Conservation (phyloP, 2,888 invertebrate genomes). For the Sarcophaga variegata region DNA sequence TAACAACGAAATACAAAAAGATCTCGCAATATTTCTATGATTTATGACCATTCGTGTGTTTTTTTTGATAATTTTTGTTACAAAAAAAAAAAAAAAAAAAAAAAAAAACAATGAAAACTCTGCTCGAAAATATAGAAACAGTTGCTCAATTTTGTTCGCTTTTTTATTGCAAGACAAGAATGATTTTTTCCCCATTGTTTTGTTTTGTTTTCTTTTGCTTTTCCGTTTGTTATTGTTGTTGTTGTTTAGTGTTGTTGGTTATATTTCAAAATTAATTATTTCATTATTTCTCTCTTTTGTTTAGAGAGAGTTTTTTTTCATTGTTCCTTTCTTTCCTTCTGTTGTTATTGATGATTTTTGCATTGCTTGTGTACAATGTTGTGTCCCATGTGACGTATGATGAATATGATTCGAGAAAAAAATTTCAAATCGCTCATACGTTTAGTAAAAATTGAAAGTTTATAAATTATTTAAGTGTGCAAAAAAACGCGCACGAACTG, state of each 20-base stretch:
- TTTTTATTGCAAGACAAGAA: constrained; percentile 5
- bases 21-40: constrained; percentile 42
- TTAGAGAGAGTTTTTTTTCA: not conserved
- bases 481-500: not conserved
- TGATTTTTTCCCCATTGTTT: not conserved
- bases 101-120: not conserved
- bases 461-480: constrained; percentile 1
- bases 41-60: constrained; percentile 55
- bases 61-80: not conserved
- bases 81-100: not conserved
- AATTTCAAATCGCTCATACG: constrained; percentile 54
- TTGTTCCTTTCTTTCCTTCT: not conserved
- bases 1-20: constrained; percentile 3
- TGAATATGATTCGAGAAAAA: constrained; percentile 29
- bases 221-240: not conserved
- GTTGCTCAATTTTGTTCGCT: constrained; percentile 35
- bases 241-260: too few species aligned
- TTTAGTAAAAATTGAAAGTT: constrained; percentile 11
- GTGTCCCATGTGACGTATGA: constrained; percentile 54
- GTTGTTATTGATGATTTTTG: not conserved
- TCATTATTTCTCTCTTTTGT: constrained; percentile 40
- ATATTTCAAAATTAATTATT: constrained; percentile 58
- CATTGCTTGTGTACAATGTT: not conserved
- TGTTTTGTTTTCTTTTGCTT: not conserved
- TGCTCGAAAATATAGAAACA: constrained; percentile 13